A percentile compares a stretch with the other conserved stretches of the same genome.
Evolutionary conservation across 2,888 invertebrate species (phyloP).

Genomic region (Cyrtodaria siliqua): DNA sequence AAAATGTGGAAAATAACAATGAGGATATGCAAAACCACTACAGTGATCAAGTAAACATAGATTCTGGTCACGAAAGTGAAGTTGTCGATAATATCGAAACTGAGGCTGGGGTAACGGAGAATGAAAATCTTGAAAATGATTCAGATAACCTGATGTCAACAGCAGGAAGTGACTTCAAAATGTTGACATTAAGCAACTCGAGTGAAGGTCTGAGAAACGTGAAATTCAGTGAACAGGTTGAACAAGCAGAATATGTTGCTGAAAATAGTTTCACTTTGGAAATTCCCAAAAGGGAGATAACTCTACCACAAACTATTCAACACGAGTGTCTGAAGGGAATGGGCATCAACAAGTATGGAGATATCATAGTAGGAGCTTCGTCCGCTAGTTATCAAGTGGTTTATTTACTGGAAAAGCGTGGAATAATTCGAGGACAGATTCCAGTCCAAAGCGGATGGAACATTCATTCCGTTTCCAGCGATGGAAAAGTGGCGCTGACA

Average conservation of each 20-base stretch:
- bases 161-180: slow-evolving; percentile 67
- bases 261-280: slow-evolving; percentile 69
- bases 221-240: slow-evolving; percentile 68
- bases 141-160: slow-evolving; percentile 46
- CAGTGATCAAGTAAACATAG: slow-evolving; percentile 38
- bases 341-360: slow-evolving; percentile 74
- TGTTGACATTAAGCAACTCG: slow-evolving; percentile 74
- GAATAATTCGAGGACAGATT: slow-evolving; percentile 77
- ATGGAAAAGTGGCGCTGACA: slow-evolving; percentile 77
- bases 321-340: slow-evolving; percentile 79
- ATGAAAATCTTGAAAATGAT: slow-evolving; percentile 45
- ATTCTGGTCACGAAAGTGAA: slow-evolving; percentile 68
- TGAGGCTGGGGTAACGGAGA: slow-evolving; percentile 61
- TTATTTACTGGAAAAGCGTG: slow-evolving; percentile 78
- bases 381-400: slow-evolving; percentile 69
- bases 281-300: slow-evolving; percentile 68
- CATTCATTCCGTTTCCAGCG: slow-evolving; percentile 77
- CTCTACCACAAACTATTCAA: slow-evolving; percentile 73
- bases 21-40: slow-evolving; percentile 26
- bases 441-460: slow-evolving; percentile 75
- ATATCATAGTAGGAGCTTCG: slow-evolving; percentile 77
- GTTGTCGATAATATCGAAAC: slow-evolving; percentile 66
- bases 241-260: slow-evolving; percentile 62
- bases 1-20: slow-evolving; percentile 13
- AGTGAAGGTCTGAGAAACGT: slow-evolving; percentile 69